Evolutionary conservation across 2,113 vertebrate species (phyloP).

Genomic region (Hydrochoerus hydrochaeris): DNA sequence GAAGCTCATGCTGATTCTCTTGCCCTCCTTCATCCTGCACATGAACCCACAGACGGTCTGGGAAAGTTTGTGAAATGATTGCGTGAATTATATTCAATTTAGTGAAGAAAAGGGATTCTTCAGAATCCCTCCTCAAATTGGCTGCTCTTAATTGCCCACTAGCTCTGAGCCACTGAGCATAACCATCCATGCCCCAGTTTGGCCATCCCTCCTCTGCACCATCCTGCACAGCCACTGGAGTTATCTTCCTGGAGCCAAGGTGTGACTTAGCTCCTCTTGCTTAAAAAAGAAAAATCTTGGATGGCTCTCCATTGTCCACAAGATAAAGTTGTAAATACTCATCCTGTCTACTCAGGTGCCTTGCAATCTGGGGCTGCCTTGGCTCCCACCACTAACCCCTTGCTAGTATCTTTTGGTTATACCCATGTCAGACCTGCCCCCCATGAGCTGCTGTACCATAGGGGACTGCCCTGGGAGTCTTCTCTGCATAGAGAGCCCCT

Average conservation of each 20-base stretch:
- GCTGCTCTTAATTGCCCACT: not conserved
- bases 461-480: not conserved
- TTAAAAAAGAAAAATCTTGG: not conserved
- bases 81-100: not conserved
- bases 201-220: slow-evolving; percentile 4
- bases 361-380: not conserved
- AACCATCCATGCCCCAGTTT: not conserved
- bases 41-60: not conserved
- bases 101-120: slow-evolving; percentile 24
- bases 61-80: slow-evolving; percentile 69
- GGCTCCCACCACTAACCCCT: not conserved
- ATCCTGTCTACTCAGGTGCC: not conserved
- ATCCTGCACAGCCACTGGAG: not conserved
- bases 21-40: not conserved
- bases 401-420: not conserved
- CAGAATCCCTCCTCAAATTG: not conserved
- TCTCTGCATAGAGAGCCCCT: not conserved
- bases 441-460: not conserved
- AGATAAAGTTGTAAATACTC: not conserved
- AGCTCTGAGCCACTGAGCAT: not conserved
- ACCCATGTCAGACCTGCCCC: not conserved
- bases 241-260: slow-evolving; percentile 15
- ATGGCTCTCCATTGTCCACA: not conserved
- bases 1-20: not conserved
- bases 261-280: not conserved